Percentiles rank a stretch among this genome's conserved stretches.
phyloP scores from a whole-genome alignment of 2,797 vertebrate genomes.

The Gymnodraco acuticeps region DNA sequence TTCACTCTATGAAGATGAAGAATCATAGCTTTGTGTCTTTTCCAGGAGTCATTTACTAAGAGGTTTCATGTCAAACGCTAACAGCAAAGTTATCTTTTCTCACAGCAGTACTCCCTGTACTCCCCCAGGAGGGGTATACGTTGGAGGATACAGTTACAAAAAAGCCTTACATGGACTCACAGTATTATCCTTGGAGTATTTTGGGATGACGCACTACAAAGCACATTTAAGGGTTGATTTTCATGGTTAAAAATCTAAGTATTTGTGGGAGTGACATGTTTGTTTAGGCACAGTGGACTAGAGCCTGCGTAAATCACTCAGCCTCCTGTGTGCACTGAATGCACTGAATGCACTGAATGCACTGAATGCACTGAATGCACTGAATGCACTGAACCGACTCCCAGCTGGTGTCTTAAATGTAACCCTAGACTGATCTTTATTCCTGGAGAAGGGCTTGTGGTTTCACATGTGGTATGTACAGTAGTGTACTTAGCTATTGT shows the following conservation, averaged over 20 bases:
- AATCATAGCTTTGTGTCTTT: neutral
- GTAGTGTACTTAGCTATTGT: constrained; percentile 14
- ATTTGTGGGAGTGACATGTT: constrained; percentile 40
- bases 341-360: constrained; percentile 20
- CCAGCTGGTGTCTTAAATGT: constrained; percentile 22
- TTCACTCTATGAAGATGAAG: neutral
- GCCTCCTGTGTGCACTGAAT: constrained; percentile 8
- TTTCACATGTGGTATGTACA: constrained; percentile 32
- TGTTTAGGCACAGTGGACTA: constrained; percentile 28
- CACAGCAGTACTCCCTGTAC: constrained; percentile 10
- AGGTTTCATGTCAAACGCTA: constrained; percentile 22
- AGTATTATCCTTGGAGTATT: constrained; percentile 47
- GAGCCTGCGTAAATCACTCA: constrained; percentile 23
- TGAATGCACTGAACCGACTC: constrained; percentile 17
- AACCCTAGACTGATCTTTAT: constrained; percentile 33
- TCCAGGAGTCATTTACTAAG: constrained; percentile 13
- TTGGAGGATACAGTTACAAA: constrained; percentile 48
- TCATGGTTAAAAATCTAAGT: constrained; percentile 54
- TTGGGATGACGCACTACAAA: constrained; percentile 64
- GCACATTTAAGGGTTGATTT: constrained; percentile 53
- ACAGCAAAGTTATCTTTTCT: constrained; percentile 37
- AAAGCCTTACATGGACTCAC: constrained; percentile 76
- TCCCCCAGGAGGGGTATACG: constrained; percentile 25
- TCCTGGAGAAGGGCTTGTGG: constrained; percentile 14
- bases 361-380: constrained; percentile 28